Percentiles rank a stretch among this genome's conserved stretches.
These are phyloP conservation scores for Malurus elegans DNA, from an alignment of 2,113 vertebrate species.

Conservation along the genomic window DNA sequence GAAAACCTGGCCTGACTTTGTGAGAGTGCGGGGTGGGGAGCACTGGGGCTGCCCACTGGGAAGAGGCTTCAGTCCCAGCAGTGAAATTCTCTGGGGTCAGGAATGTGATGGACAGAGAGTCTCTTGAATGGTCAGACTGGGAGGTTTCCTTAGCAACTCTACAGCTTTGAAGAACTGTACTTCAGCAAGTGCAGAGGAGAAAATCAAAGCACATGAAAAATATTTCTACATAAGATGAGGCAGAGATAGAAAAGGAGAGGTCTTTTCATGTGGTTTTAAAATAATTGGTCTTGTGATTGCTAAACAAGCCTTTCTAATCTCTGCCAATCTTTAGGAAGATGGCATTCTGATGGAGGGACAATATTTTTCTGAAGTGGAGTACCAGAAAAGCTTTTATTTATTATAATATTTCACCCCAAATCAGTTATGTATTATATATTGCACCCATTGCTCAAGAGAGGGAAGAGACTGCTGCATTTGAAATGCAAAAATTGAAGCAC, in stretches of 20 bases:
- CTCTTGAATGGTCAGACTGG: neutral
- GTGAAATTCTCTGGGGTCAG: neutral
- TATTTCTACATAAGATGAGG: neutral
- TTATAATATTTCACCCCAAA: neutral
- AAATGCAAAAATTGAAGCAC: neutral
- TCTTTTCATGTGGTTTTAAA: neutral
- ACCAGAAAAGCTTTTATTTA: neutral
- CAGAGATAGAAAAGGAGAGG: accelerated
- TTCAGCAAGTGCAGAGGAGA: neutral
- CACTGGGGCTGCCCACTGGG: accelerated
- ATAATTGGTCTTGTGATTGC: neutral
- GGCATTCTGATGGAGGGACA: neutral
- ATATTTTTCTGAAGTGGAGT: neutral
- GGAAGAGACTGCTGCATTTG: neutral
- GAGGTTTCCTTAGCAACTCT: neutral
- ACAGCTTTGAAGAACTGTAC: neutral
- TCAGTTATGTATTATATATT: neutral
- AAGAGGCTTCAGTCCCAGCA: neutral
- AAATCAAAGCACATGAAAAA: neutral
- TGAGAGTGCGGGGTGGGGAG: neutral
- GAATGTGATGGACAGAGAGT: neutral
- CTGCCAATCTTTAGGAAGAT: neutral
- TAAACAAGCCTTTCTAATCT: neutral
- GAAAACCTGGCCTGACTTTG: neutral
- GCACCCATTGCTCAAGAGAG: neutral